Evolutionary conservation across 2,888 invertebrate species (phyloP), one percentile per base, ranked within the genome.

Genomic region (Drosophila histrio): DNA sequence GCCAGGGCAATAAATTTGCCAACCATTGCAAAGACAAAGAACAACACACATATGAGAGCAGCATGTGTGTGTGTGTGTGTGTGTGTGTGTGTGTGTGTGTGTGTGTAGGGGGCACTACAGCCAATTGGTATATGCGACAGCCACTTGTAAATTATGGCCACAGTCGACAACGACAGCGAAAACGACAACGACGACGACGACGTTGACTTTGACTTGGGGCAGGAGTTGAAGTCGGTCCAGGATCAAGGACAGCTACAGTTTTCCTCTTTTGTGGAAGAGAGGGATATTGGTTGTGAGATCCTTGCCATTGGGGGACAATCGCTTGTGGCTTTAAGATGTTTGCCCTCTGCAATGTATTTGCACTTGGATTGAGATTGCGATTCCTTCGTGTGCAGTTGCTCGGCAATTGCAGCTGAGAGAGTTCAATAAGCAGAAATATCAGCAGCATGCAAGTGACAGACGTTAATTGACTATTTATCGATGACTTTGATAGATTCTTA

Each of bases 121-220:
- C 77, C 87, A 80, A 83, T 79, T 83, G 80, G 73, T 79, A 53
- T 46, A 63, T 50, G 71, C 81, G 80, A 49, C 74, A 68, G 77
- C 63, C 67, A 72, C 62, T 77, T 63, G 71, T 81, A 80, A 81
- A 74, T 80, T 84, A 81, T 84, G 87, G 87, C 80, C 80, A 68
- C 49, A 57, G 72, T 57, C 41, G 68, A 61, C 50, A 56, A 24
- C 52, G 52, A 32, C 38, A 19, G 28, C 26, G 34, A n/a, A 22
- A 17, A 41, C 71, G 53, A 41, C 77, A 57, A 32, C 38, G 38
- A 41, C 71, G 53, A 41, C 77, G 53, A 32, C 38, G 38, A 50
- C 44, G 41, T 30, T 43, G 58, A 58, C 57, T 53, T 49, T 41
- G 63, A 64, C 57, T 63, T 72, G 57, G 36, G 34, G 21, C 30